phyloP scores from a whole-genome alignment of 2,113 vertebrate species.

The Gallinago jamesoni region DNA sequence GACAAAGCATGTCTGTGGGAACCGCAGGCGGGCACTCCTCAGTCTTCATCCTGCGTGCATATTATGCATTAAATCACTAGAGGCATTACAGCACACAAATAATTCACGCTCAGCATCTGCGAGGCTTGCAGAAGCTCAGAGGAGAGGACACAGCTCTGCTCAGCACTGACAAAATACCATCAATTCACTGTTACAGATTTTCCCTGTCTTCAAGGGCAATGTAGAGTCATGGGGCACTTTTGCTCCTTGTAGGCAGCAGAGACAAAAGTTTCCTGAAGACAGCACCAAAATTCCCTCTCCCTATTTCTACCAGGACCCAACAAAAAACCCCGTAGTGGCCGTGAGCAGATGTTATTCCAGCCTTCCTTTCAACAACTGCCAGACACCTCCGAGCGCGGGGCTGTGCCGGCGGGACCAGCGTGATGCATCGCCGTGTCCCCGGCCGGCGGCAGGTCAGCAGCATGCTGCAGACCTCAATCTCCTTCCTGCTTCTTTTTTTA shows the following conservation, averaged over 20 bases:
- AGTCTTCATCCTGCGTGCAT: neutral
- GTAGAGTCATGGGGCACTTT: neutral
- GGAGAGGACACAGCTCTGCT: neutral
- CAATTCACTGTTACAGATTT: neutral
- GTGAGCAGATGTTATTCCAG: neutral
- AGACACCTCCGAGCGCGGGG: neutral
- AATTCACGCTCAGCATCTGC: neutral
- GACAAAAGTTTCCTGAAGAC: neutral
- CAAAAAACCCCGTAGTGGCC: neutral
- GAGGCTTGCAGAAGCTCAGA: neutral
- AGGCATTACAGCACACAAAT: neutral
- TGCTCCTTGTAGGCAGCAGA: neutral
- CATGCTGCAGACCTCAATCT: neutral
- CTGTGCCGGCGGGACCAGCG: neutral
- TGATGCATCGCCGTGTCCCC: accelerated
- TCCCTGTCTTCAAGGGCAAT: neutral
- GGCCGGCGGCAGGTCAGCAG: neutral
- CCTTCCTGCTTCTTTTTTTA: conserved; percentile 6
- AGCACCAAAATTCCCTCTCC: neutral
- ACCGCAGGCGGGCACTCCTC: neutral
- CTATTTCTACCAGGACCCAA: neutral
- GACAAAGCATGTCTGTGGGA: neutral
- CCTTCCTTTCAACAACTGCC: neutral
- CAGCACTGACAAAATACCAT: neutral
- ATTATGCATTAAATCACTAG: neutral